Evolutionary conservation across 2,888 invertebrate genomes (phyloP), one percentile per base, ranked within the genome.

Genomic region (Eledone cirrhosa): DNA sequence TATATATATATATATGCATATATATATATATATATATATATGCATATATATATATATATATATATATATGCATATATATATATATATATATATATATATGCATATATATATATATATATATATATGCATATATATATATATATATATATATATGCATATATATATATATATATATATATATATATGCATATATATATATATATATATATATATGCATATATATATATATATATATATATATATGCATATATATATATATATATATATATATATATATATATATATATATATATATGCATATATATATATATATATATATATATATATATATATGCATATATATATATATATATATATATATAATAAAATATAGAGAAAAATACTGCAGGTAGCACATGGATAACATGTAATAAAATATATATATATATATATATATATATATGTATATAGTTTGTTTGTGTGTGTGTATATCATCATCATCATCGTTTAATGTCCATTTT

Each of bases 11-110:
- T 53, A 19, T 16, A 53, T 53, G 19, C 22, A 53, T 53, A 53
- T 53, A 53, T 53, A 53, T 53, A 53, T 53, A 53, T 53, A 53
- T 53, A 53, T 53, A 53, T 53, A 53, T 53, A 53, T 53, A 53
- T 53, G 19, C 22, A 19, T 53, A 53, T 53, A 19, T 53, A 19
- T 16, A 53, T 53, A 53, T 53, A 53, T 53, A 53, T 53, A 53
- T 53, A 53, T 53, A 53, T 53, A 53, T 53, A 19, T 53, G 19
- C 22, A 19, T 53, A 19, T 16, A 53, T 53, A 53, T 53, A 53
- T 53, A 53, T 53, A 53, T 53, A 53, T 53, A 53, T 53, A 53
- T 53, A 53, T 53, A 53, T 53, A 53, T 53, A 53, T 53, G 19
- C 22, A 53, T 53, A 53, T 53, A 19, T 53, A 53, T 53, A 19